Conservation (phyloP, 2,113 vertebrate genomes). For the Cryptoleucopteryx plumbea region DNA sequence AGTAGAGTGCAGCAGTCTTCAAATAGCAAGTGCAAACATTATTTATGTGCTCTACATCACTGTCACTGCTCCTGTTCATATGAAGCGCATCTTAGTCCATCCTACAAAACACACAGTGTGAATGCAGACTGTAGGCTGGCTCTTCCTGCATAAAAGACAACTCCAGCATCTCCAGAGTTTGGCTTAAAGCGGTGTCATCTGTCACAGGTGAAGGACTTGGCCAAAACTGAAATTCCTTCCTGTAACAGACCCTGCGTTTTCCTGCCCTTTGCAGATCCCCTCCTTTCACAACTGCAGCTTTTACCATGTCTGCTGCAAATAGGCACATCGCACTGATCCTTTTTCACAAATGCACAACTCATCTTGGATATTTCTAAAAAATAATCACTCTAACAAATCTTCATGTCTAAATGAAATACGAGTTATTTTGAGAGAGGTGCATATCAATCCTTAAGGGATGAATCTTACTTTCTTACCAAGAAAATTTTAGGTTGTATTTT, state of each 20-base stretch:
- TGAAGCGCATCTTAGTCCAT: accelerated
- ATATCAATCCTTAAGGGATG: neutral
- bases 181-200: neutral
- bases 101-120: accelerated
- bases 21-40: neutral
- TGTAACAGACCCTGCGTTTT: neutral
- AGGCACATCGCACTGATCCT: accelerated
- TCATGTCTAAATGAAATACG: neutral
- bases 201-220: neutral
- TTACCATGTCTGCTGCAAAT: neutral
- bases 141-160: neutral
- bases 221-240: neutral
- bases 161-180: neutral
- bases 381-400: neutral
- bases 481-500: neutral
- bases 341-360: neutral
- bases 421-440: neutral
- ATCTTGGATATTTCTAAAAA: neutral
- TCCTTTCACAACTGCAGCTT: neutral
- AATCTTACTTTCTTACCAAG: neutral
- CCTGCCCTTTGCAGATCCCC: neutral
- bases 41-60: neutral
- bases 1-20: neutral
- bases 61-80: neutral
- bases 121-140: accelerated